Evolutionary conservation across 1,140 invertebrate genomes (phyloP), one percentile per base, ranked within the genome.

Genomic region (Dreissena polymorpha): DNA sequence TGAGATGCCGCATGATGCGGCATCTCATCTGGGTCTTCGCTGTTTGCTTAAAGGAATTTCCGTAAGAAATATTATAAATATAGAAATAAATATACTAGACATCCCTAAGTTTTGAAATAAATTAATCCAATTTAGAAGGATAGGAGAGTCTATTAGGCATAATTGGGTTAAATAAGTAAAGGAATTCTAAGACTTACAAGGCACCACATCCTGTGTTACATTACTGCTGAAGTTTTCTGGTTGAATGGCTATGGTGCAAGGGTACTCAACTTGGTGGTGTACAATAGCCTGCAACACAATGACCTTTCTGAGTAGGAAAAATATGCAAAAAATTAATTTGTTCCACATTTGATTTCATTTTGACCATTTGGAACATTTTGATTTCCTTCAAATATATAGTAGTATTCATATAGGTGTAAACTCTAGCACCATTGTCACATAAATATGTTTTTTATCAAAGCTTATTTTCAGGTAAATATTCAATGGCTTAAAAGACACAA

Each of bases 201-300:
- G 75, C 16, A 86, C 70, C 13, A 86, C 76, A 13, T 86, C 81
- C 29, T 72, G 75, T 21, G 75, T 72, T 14, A 79, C 64, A 57
- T 86, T 86, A n/a, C 55, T 75, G 50, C 16, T 13, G n/a, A 53
- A 14, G 67, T 86, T 86, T 16, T 73, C 64, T 75, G 85, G 81
- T 12, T 75, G 13, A 18, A 23, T 69, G 55, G 85, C 85, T 49
- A 83, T 67, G n/a, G 76, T 80, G 75, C 81, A 84, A 18, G 85
- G 75, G 29, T 51, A 86, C 23, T 86, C 85, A 53, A 84, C 85
- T 71, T 80, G 81, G 67, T 86, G 83, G 14, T 73, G 75, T 14
- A 86, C 85, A 74, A 86, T 86, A 13, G 85, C 85, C 85, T 86
- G 70, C 10, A 83, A 86, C 23, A n/a, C 23, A n/a, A 79, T 57